Evolutionary conservation across 2,888 invertebrate genomes (phyloP).

Genomic region (Resseliella maxima): DNA sequence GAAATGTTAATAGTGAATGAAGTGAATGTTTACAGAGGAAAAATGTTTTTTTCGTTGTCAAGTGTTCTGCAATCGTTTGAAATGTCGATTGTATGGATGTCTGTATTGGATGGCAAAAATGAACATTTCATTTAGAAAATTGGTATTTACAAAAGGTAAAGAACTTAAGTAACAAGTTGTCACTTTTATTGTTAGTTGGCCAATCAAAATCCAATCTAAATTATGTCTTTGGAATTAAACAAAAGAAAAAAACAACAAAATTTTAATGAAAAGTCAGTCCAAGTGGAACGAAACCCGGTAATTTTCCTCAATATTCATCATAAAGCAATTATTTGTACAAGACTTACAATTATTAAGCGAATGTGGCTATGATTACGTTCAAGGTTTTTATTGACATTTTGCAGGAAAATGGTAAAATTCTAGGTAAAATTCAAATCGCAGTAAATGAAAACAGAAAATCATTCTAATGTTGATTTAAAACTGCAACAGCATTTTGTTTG

Average conservation of each 20-base stretch:
- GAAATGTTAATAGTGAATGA: not conserved
- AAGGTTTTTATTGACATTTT: constrained; percentile 29
- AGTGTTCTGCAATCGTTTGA: not conserved
- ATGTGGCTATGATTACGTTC: not conserved
- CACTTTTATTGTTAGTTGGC: no score
- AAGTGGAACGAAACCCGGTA: no score
- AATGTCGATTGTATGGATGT: no score
- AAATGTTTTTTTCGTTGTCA: no score
- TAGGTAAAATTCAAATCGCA: not conserved
- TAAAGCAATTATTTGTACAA: not conserved
- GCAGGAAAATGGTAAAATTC: not conserved
- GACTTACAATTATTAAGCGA: not conserved
- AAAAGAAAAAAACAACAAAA: no score
- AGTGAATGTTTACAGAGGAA: not conserved
- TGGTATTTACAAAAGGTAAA: no score
- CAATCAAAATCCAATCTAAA: no score
- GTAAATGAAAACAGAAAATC: not conserved
- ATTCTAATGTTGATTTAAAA: constrained; percentile 35
- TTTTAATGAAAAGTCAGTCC: no score
- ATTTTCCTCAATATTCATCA: not conserved
- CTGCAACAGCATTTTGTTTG: not conserved
- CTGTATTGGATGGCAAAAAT: no score
- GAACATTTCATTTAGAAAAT: no score
- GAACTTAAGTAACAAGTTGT: no score
- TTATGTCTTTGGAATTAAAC: no score